Base-by-base conservation (phyloP, 2,797 vertebrate species). In the Chaetophractus vellerosus region DNA sequence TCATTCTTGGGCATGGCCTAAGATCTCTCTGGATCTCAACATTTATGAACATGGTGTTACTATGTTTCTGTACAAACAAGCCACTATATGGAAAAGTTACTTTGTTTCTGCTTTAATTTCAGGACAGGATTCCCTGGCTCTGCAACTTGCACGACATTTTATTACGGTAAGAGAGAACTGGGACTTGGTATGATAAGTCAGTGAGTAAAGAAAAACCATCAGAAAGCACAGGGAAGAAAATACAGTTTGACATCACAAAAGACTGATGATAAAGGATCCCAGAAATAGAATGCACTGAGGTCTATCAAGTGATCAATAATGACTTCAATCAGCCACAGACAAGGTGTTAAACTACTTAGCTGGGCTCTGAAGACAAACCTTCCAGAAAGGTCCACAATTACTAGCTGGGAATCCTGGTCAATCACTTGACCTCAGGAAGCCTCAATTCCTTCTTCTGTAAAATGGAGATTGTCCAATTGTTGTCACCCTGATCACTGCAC, bases 91-190 rank as follows among this genome's bases (percentile, higher is more conserved):
- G 33, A 50, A 33, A 88, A 84, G 74, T 91, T 52, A 92, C 55
- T 66, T 21, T 88, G 41, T 92, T 68, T 88, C 88, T 98, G 64
- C 85, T 98, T 96, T 95, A 10, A 95, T 97, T 98, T 93, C 90
- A 99, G 99, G 99, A 99, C 97, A 98, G 99, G 96, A 98, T 99
- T 31, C 99, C 99, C 4, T 99, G 99, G 99, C 99, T 99, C 94
- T 99, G 98, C 89, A 97, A 95, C 72, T 97, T 99, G 87, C 99
- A 99, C 94, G 98, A 98, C 91, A 97, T 99, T 92, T 98, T 99
- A 91, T 93, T 98, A 92, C 99, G 99, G 99, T 99, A 98, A 98
- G 98, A 97, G 18, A 88, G 55, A 55, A 21, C 24, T 23, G 33
- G 68, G 16, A 14, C 23, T 61, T 75, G 36, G n/a, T 50, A 26